A percentile compares a stretch with the other conserved stretches of the same genome.
Conservation (phyloP, 1,140 invertebrate genomes). For the Drosophila pandora region DNA sequence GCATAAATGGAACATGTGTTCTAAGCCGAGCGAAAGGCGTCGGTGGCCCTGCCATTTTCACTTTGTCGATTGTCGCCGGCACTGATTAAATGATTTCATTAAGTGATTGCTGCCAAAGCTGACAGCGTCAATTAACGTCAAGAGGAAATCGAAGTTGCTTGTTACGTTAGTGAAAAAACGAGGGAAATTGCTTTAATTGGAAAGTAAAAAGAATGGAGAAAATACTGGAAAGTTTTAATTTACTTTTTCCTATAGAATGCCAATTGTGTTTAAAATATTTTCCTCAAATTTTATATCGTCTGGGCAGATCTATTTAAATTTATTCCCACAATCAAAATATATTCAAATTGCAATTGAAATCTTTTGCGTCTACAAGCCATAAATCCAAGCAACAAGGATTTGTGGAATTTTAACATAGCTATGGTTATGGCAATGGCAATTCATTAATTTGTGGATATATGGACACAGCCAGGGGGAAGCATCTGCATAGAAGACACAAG, state of each 20-base stretch:
- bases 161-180: slow-evolving; percentile 2
- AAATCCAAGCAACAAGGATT: slow-evolving; percentile 28
- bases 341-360: background rate
- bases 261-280: background rate
- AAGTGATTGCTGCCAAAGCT: slow-evolving; percentile 39
- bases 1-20: slow-evolving; percentile 67
- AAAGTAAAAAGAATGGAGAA: background rate
- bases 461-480: slow-evolving; percentile 44
- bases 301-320: background rate
- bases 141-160: slow-evolving; percentile 22
- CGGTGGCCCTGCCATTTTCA: slow-evolving; percentile 19
- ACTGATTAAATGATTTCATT: slow-evolving; percentile 64
- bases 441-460: slow-evolving; percentile 52
- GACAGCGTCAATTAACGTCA: slow-evolving; percentile 31
- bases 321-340: background rate
- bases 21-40: slow-evolving; percentile 13
- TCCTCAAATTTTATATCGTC: background rate
- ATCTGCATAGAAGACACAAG: slow-evolving; percentile 53
- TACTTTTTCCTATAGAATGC: background rate
- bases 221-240: background rate
- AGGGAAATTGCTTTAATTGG: slow-evolving; percentile 12
- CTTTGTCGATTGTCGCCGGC: slow-evolving; percentile 31
- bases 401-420: slow-evolving; percentile 36
- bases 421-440: slow-evolving; percentile 25
- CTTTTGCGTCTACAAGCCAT: slow-evolving; percentile 14